Evolutionary conservation across 1,140 invertebrate species (phyloP).

Genomic region (Lycorma delicatula): DNA sequence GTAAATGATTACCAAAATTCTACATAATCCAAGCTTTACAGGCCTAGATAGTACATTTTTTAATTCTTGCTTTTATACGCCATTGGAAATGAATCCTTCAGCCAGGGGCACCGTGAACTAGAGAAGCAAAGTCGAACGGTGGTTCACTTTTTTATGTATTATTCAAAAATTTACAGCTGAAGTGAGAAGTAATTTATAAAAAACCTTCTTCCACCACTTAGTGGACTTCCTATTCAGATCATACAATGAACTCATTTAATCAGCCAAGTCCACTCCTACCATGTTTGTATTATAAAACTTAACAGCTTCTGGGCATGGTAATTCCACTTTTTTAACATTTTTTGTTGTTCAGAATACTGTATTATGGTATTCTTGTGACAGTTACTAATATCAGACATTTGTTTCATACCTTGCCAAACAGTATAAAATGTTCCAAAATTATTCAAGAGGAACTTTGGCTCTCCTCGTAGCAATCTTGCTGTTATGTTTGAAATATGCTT

Average conservation of each 20-base stretch:
- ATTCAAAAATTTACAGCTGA: constrained; percentile 20
- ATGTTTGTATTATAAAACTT: constrained; percentile 22
- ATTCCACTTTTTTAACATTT: constrained; percentile 3
- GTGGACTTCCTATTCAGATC: constrained; percentile 23
- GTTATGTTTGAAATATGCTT: constrained; percentile 13
- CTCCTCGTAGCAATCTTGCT: constrained; percentile 13
- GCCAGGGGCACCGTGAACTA: no score
- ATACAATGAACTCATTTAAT: constrained; percentile 22
- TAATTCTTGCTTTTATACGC: no score
- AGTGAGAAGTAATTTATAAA: constrained; percentile 19
- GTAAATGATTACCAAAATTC: no score
- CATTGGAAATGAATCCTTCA: no score
- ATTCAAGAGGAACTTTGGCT: constrained; percentile 8
- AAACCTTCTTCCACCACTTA: constrained; percentile 16
- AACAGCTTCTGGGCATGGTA: neutral
- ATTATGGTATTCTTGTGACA: constrained; percentile 16
- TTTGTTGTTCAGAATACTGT: neutral
- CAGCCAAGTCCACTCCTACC: constrained; percentile 24
- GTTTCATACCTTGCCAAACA: constrained; percentile 21
- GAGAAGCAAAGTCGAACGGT: no score
- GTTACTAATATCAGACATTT: constrained; percentile 23
- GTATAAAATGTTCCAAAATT: constrained; percentile 11
- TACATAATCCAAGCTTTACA: no score
- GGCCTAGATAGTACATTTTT: no score
- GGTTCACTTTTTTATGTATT: no score